These are phyloP conservation scores for Xestia c-nigrum DNA, from an alignment of 2,888 invertebrate genomes.

Conservation along the genomic window DNA sequence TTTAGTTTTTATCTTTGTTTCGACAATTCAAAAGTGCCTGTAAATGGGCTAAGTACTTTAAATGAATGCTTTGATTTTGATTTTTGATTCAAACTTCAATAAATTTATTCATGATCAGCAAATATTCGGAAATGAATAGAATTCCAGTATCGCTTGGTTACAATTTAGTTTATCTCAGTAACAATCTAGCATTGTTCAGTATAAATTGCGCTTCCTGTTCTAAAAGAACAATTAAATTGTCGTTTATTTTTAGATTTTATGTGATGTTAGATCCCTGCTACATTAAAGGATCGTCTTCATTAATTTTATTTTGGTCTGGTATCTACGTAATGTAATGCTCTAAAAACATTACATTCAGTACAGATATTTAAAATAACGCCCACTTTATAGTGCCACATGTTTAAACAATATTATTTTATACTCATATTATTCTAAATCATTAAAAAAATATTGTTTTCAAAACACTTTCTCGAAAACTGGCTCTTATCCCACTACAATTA, in stretches of 20 bases:
- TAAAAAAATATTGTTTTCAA: no score
- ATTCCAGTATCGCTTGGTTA: conserved; percentile 22
- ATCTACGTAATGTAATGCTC: neutral
- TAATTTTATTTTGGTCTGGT: conserved; percentile 10
- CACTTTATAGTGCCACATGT: neutral
- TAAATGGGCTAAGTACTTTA: no score
- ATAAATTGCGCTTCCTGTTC: conserved; percentile 24
- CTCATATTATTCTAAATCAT: no score
- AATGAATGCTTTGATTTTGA: no score
- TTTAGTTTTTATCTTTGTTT: no score
- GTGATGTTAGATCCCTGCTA: conserved; percentile 21
- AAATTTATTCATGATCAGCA: conserved; percentile 3
- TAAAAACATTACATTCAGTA: neutral
- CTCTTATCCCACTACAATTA: no score
- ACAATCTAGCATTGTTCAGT: conserved; percentile 31
- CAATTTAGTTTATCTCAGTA: conserved; percentile 28
- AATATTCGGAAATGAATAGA: conserved; percentile 29
- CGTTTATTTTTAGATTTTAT: conserved; percentile 54
- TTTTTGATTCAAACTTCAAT: neutral
- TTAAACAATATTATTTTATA: no score
- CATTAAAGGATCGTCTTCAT: conserved; percentile 19
- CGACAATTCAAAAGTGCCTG: no score
- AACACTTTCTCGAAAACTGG: no score
- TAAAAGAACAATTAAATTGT: conserved; percentile 30
- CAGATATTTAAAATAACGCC: neutral